A percentile compares a stretch with the other conserved stretches of the same genome.
Conservation (phyloP, 64 coral and sea anemone genomes). For the Montipora foliosa region DNA sequence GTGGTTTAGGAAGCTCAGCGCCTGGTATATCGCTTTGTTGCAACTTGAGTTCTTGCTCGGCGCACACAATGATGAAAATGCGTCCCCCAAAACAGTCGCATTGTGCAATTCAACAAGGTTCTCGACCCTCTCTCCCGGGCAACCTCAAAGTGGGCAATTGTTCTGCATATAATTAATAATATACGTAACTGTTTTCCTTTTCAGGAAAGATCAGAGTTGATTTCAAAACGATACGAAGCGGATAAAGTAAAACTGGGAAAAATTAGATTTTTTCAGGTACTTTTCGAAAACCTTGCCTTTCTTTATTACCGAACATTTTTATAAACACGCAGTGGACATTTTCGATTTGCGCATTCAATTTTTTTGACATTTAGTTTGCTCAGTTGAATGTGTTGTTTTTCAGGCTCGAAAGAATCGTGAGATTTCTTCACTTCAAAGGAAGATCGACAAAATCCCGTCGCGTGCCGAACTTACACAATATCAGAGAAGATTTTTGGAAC, state of each 20-base stretch:
- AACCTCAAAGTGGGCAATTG: too few species aligned
- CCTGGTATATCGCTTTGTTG: too few species aligned
- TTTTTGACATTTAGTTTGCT: not conserved
- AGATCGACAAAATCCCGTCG: slow-evolving; percentile 97
- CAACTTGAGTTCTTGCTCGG: too few species aligned
- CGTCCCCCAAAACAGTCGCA: too few species aligned
- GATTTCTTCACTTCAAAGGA: slow-evolving; percentile 92
- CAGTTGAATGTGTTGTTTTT: not conserved
- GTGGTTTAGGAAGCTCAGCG: too few species aligned
- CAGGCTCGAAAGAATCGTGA: slow-evolving; percentile 98
- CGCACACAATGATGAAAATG: too few species aligned
- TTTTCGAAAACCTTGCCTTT: not conserved
- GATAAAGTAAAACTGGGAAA: slow-evolving; percentile 76
- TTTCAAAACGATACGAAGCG: too few species aligned
- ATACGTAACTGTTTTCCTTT: too few species aligned
- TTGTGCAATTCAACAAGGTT: too few species aligned
- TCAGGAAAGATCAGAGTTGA: too few species aligned
- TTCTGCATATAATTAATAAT: too few species aligned
- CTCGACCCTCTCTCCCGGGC: too few species aligned
- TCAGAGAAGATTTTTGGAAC: slow-evolving; percentile 95
- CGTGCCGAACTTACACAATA: slow-evolving; percentile 97
- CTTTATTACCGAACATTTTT: not conserved
- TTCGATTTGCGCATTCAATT: not conserved
- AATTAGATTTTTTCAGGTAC: slow-evolving; percentile 90
- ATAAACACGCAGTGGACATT: not conserved